Percentiles rank a stretch among this genome's conserved stretches.
These are phyloP conservation scores for Pelobates fuscus DNA, from an alignment of 2,113 vertebrate genomes.

Conservation along the genomic window DNA sequence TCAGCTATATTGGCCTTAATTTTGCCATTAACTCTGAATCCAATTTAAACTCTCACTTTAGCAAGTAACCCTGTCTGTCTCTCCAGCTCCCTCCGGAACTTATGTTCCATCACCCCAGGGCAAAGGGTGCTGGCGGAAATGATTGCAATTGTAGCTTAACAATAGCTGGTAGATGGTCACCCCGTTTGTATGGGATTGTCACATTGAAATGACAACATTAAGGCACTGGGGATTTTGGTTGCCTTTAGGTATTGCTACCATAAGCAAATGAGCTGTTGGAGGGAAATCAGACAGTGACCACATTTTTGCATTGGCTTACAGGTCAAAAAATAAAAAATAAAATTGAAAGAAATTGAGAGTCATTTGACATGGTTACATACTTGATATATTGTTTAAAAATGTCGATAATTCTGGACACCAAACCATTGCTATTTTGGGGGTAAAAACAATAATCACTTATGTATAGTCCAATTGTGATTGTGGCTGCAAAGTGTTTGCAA, in stretches of 20 bases:
- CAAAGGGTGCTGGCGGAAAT: neutral
- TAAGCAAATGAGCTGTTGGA: constrained; percentile 11
- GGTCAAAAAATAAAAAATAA: neutral
- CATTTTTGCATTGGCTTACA: constrained; percentile 19
- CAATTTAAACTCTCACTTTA: too few relatives aligned
- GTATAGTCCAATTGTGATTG: neutral
- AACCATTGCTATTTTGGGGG: constrained; percentile 14
- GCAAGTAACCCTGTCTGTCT: too few relatives aligned
- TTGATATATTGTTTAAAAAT: neutral
- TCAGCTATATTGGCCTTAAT: too few relatives aligned
- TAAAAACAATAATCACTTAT: neutral
- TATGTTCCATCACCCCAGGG: too few relatives aligned
- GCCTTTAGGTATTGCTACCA: constrained; percentile 19
- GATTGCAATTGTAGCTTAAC: neutral
- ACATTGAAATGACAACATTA: constrained; percentile 32
- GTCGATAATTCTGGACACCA: constrained; percentile 14
- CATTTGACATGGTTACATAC: neutral
- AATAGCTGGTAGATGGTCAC: neutral
- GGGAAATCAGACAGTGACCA: constrained; percentile 12
- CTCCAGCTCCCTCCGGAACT: too few relatives aligned
- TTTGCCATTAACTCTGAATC: too few relatives aligned
- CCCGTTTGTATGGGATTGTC: constrained; percentile 5
- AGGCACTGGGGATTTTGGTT: constrained; percentile 38
- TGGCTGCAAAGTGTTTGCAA: constrained; percentile 7
- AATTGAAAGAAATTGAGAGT: neutral